Conservation (phyloP, 2,888 invertebrate genomes). For the Limenitis camilla region DNA sequence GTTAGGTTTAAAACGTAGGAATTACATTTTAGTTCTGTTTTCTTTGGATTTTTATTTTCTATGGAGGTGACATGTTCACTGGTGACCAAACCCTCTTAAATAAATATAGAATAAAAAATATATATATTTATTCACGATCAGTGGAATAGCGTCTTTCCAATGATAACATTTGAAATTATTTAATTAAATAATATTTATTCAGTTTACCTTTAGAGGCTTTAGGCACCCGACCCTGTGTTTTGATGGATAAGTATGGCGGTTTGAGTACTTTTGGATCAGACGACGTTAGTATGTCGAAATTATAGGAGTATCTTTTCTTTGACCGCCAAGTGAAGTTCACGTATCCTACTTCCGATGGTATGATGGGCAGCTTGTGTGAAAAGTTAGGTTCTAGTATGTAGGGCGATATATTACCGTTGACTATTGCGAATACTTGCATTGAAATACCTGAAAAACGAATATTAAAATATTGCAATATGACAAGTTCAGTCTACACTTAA, state of each 20-base stretch:
- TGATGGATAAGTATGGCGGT: slow-evolving; percentile 90
- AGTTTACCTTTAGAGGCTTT: slow-evolving; percentile 85
- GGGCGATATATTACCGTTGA: slow-evolving; percentile 88
- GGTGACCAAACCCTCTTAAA: too few relatives aligned
- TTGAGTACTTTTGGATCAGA: slow-evolving; percentile 88
- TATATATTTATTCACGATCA: too few relatives aligned
- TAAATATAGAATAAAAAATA: too few relatives aligned
- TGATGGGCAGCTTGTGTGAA: slow-evolving; percentile 90
- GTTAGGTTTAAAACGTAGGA: too few relatives aligned
- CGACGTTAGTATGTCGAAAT: slow-evolving; percentile 89
- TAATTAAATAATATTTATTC: neutral
- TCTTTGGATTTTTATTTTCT: too few relatives aligned
- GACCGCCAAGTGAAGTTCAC: slow-evolving; percentile 95
- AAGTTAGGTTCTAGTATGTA: slow-evolving; percentile 93
- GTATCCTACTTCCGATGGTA: slow-evolving; percentile 92
- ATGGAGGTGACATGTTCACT: too few relatives aligned
- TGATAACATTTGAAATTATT: too few relatives aligned
- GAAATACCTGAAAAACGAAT: slow-evolving; percentile 77
- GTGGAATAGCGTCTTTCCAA: too few relatives aligned
- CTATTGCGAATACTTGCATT: slow-evolving; percentile 92
- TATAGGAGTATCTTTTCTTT: slow-evolving; percentile 88
- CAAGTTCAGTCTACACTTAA: neutral
- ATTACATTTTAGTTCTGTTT: too few relatives aligned
- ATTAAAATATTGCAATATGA: neutral
- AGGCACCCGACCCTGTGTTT: slow-evolving; percentile 89